These are phyloP conservation scores for Pseudopipra pipra DNA, from an alignment of 2,113 vertebrate species.

Conservation along the genomic window DNA sequence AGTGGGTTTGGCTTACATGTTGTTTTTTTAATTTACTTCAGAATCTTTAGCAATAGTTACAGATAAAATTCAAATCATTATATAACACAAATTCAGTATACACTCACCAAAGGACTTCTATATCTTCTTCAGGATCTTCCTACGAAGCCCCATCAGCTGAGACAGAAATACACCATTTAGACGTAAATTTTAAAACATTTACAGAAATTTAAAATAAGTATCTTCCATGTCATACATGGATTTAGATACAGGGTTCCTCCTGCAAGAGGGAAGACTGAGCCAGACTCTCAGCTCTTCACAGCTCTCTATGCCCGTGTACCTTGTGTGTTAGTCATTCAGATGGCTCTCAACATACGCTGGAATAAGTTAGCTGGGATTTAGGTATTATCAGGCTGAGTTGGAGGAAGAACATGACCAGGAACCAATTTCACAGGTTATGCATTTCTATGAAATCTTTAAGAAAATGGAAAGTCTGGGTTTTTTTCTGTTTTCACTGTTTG, in stretches of 20 bases:
- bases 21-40: conserved; percentile 18
- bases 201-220: not conserved
- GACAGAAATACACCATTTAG: not conserved
- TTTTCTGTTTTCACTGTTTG: not conserved
- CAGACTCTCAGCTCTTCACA: conserved; percentile 12
- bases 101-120: not conserved
- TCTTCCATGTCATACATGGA: not conserved
- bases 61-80: conserved; percentile 20
- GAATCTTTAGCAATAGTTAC: conserved; percentile 24
- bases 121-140: not conserved
- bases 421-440: not conserved
- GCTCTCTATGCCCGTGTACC: not conserved
- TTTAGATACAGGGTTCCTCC: conserved; percentile 3
- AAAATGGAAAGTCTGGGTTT: not conserved
- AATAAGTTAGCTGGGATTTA: not conserved
- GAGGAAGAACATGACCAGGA: not conserved
- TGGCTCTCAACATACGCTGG: not conserved
- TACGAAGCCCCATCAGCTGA: not conserved
- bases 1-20: conserved; percentile 35
- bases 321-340: not conserved
- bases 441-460: not conserved
- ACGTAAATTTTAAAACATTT: not conserved
- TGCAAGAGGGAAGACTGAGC: not conserved
- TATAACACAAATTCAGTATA: not conserved
- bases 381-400: not conserved